Percentiles rank a stretch among this genome's conserved stretches.
These are phyloP conservation scores for Australoheros facetus DNA, from an alignment of 2,797 vertebrate genomes.

Conservation along the genomic window DNA sequence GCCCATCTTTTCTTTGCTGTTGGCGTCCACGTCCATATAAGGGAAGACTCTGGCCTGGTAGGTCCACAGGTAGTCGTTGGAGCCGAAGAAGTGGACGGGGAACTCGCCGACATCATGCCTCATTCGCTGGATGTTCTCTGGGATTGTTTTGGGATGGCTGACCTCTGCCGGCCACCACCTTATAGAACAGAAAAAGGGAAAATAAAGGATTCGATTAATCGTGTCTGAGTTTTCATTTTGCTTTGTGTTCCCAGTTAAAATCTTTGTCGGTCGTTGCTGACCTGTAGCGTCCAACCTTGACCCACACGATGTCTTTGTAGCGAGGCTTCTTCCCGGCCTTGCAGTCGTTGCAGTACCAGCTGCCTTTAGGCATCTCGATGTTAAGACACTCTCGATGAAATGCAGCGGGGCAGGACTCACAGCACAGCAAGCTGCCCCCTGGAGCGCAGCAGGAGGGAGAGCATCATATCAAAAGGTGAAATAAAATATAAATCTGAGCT, in stretches of 20 bases:
- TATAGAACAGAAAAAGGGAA: neutral
- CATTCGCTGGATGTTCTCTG: conserved; percentile 96
- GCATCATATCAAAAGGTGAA: neutral
- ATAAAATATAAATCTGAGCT: too few species aligned
- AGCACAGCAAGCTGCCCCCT: conserved; percentile 98
- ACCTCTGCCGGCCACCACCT: conserved; percentile 99
- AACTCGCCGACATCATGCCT: conserved; percentile 96
- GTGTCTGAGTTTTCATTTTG: neutral
- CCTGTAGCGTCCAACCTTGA: conserved; percentile 98
- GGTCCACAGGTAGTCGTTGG: conserved; percentile 98
- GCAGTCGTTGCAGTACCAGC: conserved; percentile 99
- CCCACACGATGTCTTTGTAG: conserved; percentile 97
- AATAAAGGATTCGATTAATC: neutral
- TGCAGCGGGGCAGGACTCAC: conserved; percentile 96
- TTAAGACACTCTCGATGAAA: conserved; percentile 98
- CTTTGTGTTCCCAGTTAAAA: neutral
- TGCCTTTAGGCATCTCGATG: conserved; percentile 98
- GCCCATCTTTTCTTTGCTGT: conserved; percentile 97
- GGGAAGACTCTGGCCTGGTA: conserved; percentile 98
- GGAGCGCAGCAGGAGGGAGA: conserved; percentile 13
- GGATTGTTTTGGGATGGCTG: conserved; percentile 93
- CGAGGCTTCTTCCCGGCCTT: conserved; percentile 95
- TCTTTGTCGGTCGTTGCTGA: conserved; percentile 69
- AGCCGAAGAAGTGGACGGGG: conserved; percentile 96
- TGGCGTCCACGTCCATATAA: conserved; percentile 98